Evolutionary conservation across 2,888 invertebrate species (phyloP), one percentile per base, ranked within the genome.

Genomic region (Caradrina kadenii): DNA sequence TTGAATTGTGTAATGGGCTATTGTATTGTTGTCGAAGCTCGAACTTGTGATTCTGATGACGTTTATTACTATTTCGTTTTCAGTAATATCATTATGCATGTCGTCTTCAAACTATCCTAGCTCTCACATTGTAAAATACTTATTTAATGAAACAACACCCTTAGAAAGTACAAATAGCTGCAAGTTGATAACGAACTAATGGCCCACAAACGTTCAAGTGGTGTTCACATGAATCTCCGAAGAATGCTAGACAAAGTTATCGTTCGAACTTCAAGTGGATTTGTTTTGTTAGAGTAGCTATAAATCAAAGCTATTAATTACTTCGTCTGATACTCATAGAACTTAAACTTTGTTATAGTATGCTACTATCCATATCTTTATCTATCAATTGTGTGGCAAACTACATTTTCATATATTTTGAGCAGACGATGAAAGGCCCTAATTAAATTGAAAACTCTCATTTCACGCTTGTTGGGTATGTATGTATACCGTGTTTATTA

Each of bases 141-240:
- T 69, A 63, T 67, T 49, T 53, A 77, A 77, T 59, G 58, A 42
- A 53, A 2, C 72, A 63, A 71, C n/a, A n/a, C 70, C 80, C 83
- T 62, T 50, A 59, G 26, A 54, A 55, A 22, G 17, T 26, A 74
- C 69, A 71, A 74, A 75, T 59, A 67, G 54, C 42, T 19, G 53
- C 79, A 58, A 73, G n/a, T 67, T 48, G 73, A 78, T 75, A 69
- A 67, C 22, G 31, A 49, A 67, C 39, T 26, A 49, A 17, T 60
- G 69, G 63, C 69, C 72, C 56, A 52, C 17, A 52, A 31, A 26
- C 49, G 45, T 55, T 76, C 61, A 45, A 62, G 68, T 69, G 65
- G 72, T 55, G 63, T 80, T 82, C 80, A 76, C 76, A 80, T 68
- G 80, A 70, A 60, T 60, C 69, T 66, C n/a, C 11, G 26, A 50